A percentile compares a stretch with the other conserved stretches of the same genome.
Conservation (phyloP, 2,888 invertebrate genomes). For the Deilephila elpenor region DNA sequence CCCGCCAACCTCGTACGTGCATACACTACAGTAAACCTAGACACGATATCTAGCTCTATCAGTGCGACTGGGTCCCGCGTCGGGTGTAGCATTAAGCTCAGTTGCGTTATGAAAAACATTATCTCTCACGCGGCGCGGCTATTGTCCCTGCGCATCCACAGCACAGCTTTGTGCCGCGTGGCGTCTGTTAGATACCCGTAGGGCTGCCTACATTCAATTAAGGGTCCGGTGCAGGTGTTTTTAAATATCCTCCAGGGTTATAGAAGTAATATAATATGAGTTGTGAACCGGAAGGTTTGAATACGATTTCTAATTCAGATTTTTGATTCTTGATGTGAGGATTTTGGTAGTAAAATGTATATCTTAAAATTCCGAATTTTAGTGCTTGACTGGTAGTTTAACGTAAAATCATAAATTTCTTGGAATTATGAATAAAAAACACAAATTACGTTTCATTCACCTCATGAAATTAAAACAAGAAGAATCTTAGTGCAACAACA, state of each 20-base stretch:
- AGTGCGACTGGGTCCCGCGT: conserved; percentile 33
- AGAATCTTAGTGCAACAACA: not conserved
- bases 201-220: conserved; percentile 34
- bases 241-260: no score
- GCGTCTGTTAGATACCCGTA: conserved; percentile 49
- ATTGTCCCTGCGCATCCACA: conserved; percentile 54
- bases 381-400: no score
- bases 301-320: no score
- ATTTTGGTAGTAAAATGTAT: no score
- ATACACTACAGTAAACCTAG: not conserved
- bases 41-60: conserved; percentile 2
- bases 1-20: no score
- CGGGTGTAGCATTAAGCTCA: conserved; percentile 45
- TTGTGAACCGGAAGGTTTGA: no score
- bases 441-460: no score
- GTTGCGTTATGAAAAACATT: conserved; percentile 65
- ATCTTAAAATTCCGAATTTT: no score
- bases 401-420: no score
- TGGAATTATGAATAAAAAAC: no score
- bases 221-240: not conserved
- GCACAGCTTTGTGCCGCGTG: conserved; percentile 49
- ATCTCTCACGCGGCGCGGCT: conserved; percentile 48
- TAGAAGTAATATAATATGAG: no score
- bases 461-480: not conserved
- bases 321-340: no score